Evolutionary conservation across 2,113 vertebrate species (phyloP).

Genomic region (Alectura lathami): DNA sequence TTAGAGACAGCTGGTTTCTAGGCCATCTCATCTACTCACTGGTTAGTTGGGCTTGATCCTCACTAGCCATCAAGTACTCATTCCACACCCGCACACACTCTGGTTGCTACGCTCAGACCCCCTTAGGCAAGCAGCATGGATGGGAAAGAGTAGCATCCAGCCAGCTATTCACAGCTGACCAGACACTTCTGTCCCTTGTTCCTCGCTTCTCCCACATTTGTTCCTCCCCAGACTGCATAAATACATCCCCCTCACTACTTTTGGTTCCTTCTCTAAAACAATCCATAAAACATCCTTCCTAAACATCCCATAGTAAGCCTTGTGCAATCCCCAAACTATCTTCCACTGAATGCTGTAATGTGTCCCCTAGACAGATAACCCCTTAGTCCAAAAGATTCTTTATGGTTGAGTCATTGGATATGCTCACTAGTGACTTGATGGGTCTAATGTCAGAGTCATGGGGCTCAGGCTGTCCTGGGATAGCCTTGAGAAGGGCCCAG

Average conservation of each 20-base stretch:
- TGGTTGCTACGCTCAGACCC: background rate
- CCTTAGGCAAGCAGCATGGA: background rate
- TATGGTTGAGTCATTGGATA: background rate
- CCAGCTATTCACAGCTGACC: background rate
- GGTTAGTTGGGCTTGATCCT: background rate
- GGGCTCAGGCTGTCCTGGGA: background rate
- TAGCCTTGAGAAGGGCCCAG: background rate
- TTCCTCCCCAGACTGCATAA: background rate
- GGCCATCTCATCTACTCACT: background rate
- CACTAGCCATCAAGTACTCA: background rate
- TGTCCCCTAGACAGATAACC: background rate
- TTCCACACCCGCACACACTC: rapidly evolving
- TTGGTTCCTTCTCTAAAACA: background rate
- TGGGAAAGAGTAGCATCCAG: background rate
- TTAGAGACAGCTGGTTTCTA: background rate
- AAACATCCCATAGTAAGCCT: background rate
- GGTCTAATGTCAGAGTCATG: background rate
- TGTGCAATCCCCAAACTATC: background rate
- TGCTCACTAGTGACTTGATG: background rate
- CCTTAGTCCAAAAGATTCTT: background rate
- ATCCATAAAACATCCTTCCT: background rate
- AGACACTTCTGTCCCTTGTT: background rate
- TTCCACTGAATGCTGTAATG: background rate
- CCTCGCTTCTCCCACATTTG: background rate
- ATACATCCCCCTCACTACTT: background rate